phyloP scores from a whole-genome alignment of 2,797 vertebrate species.

The Gymnodraco acuticeps region DNA sequence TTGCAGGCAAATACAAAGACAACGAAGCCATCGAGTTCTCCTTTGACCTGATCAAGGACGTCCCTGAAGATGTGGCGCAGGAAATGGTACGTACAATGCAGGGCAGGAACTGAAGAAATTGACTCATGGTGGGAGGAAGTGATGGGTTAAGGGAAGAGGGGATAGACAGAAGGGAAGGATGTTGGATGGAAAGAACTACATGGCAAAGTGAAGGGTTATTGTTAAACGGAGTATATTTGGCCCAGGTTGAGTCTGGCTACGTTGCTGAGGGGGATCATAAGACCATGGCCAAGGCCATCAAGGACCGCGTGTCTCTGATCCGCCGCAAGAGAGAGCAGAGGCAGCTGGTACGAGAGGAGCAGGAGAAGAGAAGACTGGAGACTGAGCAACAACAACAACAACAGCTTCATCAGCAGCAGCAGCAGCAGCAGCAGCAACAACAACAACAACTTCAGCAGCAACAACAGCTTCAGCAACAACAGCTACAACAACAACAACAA shows the following conservation, averaged over 20 bases:
- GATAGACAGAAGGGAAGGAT: background rate
- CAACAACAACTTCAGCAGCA: constrained; percentile 11
- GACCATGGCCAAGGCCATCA: constrained; percentile 99
- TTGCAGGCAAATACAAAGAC: constrained; percentile 94
- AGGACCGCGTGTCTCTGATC: constrained; percentile 96
- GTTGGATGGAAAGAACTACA: background rate
- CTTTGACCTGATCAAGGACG: constrained; percentile 96
- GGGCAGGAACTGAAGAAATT: background rate
- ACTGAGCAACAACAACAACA: constrained; percentile 52
- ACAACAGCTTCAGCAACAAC: background rate
- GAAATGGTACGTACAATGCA: constrained; percentile 90
- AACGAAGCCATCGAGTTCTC: constrained; percentile 99
- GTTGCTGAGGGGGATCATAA: constrained; percentile 98
- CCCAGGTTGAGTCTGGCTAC: constrained; percentile 96
- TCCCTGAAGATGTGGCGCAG: constrained; percentile 98
- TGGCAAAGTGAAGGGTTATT: background rate
- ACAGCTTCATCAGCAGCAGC: constrained; percentile 13
- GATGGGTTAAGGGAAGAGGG: background rate
- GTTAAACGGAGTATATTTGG: background rate
- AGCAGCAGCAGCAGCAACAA: constrained; percentile 27
- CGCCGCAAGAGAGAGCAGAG: constrained; percentile 95
- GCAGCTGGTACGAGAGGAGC: constrained; percentile 93
- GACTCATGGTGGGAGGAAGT: background rate
- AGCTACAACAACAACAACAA: background rate
- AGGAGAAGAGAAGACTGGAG: constrained; percentile 88